phyloP scores from a whole-genome alignment of 2,797 vertebrate genomes.

The Rhadinocentrus ornatus region DNA sequence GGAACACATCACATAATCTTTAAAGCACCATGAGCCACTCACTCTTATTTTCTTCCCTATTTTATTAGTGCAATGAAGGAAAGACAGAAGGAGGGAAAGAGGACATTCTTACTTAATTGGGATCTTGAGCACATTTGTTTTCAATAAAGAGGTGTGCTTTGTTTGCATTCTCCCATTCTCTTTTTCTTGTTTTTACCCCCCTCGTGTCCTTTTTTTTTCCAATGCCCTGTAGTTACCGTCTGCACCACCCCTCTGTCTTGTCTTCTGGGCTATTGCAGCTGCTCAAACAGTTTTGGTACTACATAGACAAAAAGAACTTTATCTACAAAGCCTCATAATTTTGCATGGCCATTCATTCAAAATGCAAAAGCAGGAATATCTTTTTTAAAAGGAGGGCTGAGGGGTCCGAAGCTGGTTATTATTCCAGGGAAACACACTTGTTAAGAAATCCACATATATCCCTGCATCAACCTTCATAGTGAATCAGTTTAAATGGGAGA shows the following conservation, averaged over 20 bases:
- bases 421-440: neutral
- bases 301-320: conserved; percentile 8
- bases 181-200: conserved; percentile 11
- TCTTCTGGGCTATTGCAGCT: conserved; percentile 23
- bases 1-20: conserved; percentile 33
- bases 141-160: conserved; percentile 70
- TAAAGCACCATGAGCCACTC: conserved; percentile 34
- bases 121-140: conserved; percentile 70
- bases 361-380: neutral
- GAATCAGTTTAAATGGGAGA: conserved; percentile 7
- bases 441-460: conserved; percentile 7
- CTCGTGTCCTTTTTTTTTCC: conserved; percentile 18
- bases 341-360: neutral
- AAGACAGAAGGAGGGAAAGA: conserved; percentile 19
- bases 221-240: conserved; percentile 12
- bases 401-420: neutral
- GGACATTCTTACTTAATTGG: conserved; percentile 67
- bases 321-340: neutral
- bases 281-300: conserved; percentile 36
- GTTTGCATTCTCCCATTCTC: conserved; percentile 56
- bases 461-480: conserved; percentile 17
- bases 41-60: neutral
- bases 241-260: conserved; percentile 4
- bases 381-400: neutral
- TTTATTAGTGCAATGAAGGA: conserved; percentile 23